Conservation (phyloP, 2,888 invertebrate species). For the Cephus sareptanus region DNA sequence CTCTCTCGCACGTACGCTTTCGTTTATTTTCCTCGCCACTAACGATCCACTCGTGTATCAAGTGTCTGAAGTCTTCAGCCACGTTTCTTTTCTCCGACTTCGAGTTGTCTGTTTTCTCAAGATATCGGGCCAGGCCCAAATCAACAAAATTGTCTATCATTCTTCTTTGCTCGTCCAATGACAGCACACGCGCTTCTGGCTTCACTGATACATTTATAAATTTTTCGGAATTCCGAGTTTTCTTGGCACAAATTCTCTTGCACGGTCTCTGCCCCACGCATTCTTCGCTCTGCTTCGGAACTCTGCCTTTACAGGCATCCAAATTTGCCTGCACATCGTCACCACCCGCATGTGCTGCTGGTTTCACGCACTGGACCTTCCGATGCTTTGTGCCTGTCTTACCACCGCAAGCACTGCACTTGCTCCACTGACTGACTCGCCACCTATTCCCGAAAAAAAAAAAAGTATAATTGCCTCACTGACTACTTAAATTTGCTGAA, state of each 20-base stretch:
- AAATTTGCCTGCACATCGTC: conserved; percentile 62
- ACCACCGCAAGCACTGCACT: conserved; percentile 70
- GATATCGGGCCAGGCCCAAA: conserved; percentile 37
- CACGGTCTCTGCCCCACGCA: conserved; percentile 49
- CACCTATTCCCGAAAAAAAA: conserved; percentile 64
- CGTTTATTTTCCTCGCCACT: conserved; percentile 23
- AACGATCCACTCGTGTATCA: conserved; percentile 41
- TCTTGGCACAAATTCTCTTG: conserved; percentile 39
- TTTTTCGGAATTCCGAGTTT: conserved; percentile 23
- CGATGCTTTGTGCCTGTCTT: conserved; percentile 65
- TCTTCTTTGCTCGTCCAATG: not conserved
- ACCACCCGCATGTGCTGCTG: conserved; percentile 63
- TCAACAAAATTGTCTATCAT: conserved; percentile 47
- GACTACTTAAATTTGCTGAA: not conserved
- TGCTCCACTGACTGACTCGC: conserved; percentile 75
- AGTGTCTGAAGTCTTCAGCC: conserved; percentile 32
- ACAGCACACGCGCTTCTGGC: conserved; percentile 13
- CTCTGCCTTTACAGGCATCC: conserved; percentile 46
- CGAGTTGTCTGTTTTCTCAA: conserved; percentile 21
- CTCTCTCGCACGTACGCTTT: conserved; percentile 19
- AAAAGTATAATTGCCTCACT: not conserved
- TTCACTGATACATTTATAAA: not conserved
- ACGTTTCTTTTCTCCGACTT: conserved; percentile 27
- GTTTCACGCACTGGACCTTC: conserved; percentile 68
- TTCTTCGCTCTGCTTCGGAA: conserved; percentile 43